Conservation (phyloP, 2,113 vertebrate species). For the Hyperoodon ampullatus region DNA sequence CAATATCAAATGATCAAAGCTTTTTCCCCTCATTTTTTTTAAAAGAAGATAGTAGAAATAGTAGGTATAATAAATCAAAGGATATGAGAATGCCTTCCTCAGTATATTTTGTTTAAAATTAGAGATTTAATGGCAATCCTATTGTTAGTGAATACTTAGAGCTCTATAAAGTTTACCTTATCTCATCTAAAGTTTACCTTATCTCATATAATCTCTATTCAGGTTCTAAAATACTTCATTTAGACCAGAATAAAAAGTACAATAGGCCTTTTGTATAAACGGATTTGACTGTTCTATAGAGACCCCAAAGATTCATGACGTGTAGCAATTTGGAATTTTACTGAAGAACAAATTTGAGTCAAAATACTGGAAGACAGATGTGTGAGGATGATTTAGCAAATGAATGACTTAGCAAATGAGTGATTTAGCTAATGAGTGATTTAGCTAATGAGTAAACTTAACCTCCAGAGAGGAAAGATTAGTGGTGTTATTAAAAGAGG, state of each 20-base stretch:
- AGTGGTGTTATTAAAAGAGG: neutral
- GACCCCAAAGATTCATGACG: neutral
- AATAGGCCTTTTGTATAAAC: neutral
- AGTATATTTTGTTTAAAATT: neutral
- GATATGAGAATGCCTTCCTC: neutral
- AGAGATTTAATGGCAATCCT: neutral
- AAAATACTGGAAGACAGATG: neutral
- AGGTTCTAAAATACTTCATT: neutral
- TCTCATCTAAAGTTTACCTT: neutral
- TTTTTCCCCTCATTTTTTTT: neutral
- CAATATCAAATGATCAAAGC: neutral
- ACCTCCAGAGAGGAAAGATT: neutral
- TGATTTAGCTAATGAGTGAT: neutral
- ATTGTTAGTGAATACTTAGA: neutral
- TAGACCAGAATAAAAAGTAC: neutral
- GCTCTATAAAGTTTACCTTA: neutral
- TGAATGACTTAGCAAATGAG: neutral
- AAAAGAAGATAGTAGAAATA: neutral
- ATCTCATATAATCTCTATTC: neutral
- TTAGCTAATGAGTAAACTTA: neutral
- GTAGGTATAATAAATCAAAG: neutral
- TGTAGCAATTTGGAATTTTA: neutral
- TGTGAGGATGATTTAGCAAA: neutral
- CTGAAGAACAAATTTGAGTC: neutral
- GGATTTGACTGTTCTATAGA: neutral